Base-by-base conservation (phyloP, 1,140 invertebrate species). In the Neuroterus valhalla region DNA sequence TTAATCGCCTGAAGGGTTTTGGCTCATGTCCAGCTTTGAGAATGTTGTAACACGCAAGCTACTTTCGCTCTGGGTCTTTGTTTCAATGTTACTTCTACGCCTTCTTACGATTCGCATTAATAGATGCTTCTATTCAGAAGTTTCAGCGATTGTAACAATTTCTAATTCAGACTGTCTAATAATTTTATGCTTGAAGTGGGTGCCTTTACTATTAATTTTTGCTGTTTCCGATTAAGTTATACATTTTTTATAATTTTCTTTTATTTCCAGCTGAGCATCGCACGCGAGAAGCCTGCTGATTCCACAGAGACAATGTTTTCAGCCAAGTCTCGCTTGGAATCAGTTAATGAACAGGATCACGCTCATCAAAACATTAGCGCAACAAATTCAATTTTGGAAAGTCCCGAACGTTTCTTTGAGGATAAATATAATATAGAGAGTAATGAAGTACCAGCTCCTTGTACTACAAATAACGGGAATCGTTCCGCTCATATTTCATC, bases 271-370 rank as follows among this genome's bases (percentile, higher is more conserved):
- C 72, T 89, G 26, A 82, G 75, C 68, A 68, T 84, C 21, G 66
- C 79, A 14, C 80, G 84, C 71, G 66, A 83, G 45, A 88, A 86
- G 70, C 87, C 86, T 38, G 71, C 68, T 3, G 86, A 85, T 67
- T 84, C 86, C 0, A 74, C 89, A 11, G 88, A 90, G 74, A 85
- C 88, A n/a, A 88, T 89, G 76, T 88, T 87, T 71, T 74, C 82
- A 12, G 75, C 75, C 17, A 74, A 77, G 19, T 81, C 86, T 26
- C 52, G 70, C 44, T 19, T 76, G 62, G 45, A 55, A 71, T 44
- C 38, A 14, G 62, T 69, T 38, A 67, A 82, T 10, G 68, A 76
- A 26, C 68, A 80, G 44, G 76, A 77, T 66, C 8, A 11, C 2
- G 19, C 19, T 10, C 5, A 50, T 45, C 11, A 70, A 71, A 3